phyloP scores from a whole-genome alignment of 2,113 vertebrate species.

The Varanus salvator region DNA sequence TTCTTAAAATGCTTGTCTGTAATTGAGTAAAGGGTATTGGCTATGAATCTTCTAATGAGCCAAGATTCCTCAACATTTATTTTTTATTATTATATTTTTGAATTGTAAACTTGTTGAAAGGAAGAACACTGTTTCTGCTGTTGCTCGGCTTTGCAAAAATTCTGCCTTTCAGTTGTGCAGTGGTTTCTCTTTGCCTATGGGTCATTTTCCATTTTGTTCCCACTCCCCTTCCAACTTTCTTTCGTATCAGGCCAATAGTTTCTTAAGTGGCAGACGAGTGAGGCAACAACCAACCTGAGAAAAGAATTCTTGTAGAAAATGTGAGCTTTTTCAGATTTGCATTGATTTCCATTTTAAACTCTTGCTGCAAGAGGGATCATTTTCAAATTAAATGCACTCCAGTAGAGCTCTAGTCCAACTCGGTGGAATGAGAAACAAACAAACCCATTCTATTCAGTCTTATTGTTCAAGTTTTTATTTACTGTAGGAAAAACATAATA shows the following conservation, averaged over 20 bases:
- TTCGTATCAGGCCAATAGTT: background rate
- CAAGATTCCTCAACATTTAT: background rate
- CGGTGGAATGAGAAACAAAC: background rate
- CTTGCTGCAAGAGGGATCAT: conserved; percentile 17
- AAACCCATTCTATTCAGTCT: background rate
- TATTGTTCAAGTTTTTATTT: background rate
- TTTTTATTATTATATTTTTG: conserved; percentile 30
- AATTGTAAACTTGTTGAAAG: background rate
- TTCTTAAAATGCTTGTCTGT: conserved; percentile 19
- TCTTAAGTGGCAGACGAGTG: background rate
- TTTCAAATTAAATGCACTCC: conserved; percentile 24
- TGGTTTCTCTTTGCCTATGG: background rate
- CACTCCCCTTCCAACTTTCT: background rate
- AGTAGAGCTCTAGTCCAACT: background rate
- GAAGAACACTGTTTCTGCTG: background rate
- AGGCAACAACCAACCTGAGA: background rate
- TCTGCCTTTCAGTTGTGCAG: background rate
- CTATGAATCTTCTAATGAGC: conserved; percentile 29
- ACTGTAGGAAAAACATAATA: background rate
- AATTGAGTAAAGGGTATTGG: conserved; percentile 21
- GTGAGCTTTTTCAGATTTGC: conserved; percentile 7
- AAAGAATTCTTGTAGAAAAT: background rate
- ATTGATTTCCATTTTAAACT: conserved; percentile 44
- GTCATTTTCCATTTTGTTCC: background rate
- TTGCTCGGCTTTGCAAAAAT: background rate